These are phyloP conservation scores for Sceloporus tristichus DNA, from an alignment of 2,113 vertebrate genomes.

Conservation along the genomic window DNA sequence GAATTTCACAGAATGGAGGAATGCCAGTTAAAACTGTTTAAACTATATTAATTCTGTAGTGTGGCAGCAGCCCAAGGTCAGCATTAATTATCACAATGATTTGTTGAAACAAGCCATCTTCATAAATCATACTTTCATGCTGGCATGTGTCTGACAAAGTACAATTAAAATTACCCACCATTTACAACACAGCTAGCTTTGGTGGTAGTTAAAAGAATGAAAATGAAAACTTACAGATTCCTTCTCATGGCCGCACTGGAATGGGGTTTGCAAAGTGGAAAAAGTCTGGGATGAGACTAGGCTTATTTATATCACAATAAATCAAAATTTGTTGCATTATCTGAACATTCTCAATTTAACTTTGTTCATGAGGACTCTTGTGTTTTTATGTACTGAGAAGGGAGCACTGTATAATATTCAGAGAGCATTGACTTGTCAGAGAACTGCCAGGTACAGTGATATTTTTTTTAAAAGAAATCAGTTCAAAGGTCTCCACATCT, in stretches of 20 bases:
- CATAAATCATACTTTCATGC: not conserved
- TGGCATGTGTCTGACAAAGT: not conserved
- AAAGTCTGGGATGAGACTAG: not conserved
- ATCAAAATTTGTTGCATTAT: not conserved
- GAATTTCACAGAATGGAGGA: too few species aligned
- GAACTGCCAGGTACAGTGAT: not conserved
- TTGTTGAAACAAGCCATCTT: not conserved
- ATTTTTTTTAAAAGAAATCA: not conserved
- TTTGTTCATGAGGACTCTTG: not conserved
- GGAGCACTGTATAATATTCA: not conserved
- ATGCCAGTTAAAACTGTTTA: too few species aligned
- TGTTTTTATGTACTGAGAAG: not conserved
- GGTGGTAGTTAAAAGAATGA: not conserved
- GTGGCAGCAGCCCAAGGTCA: too few species aligned
- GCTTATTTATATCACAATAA: not conserved
- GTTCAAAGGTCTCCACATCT: not conserved
- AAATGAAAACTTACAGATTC: not conserved
- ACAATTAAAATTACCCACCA: not conserved
- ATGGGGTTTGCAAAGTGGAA: too few species aligned
- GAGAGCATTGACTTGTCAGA: not conserved
- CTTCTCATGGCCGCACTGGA: not conserved
- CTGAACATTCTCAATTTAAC: not conserved
- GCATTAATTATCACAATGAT: not conserved
- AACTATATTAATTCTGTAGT: too few species aligned
- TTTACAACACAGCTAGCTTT: not conserved